A percentile compares a stretch with the other conserved stretches of the same genome.
Conservation (phyloP, 2,797 vertebrate species). For the Remorina albescens region DNA sequence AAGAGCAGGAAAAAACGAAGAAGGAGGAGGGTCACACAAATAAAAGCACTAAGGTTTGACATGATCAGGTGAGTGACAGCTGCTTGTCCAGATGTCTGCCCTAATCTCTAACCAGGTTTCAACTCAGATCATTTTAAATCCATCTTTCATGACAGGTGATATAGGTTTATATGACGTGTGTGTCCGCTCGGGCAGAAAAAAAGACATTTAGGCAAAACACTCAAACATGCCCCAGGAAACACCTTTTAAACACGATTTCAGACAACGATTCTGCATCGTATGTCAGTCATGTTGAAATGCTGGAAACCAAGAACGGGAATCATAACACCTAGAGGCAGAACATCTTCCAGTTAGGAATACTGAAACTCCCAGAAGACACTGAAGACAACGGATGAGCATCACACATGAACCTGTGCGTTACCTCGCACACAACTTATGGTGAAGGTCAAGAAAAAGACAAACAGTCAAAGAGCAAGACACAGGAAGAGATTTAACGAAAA, state of each 20-base stretch:
- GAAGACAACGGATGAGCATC: not conserved
- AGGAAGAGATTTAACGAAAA: not conserved
- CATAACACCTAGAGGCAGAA: conserved; percentile 1
- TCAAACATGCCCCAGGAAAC: too few species aligned
- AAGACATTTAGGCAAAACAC: not conserved
- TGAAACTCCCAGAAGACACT: not conserved
- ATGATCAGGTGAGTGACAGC: conserved; percentile 14
- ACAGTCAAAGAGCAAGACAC: not conserved
- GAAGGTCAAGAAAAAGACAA: not conserved
- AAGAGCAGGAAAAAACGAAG: too few species aligned
- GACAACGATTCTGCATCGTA: not conserved
- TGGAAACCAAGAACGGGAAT: not conserved
- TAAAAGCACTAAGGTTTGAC: not conserved
- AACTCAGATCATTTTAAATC: not conserved
- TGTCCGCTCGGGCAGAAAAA: not conserved
- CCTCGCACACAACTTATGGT: too few species aligned
- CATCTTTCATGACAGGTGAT: conserved; percentile 1
- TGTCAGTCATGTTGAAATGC: not conserved
- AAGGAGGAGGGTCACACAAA: not conserved
- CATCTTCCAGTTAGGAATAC: not conserved
- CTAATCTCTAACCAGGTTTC: conserved; percentile 1
- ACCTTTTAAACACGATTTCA: not conserved
- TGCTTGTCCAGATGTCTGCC: conserved; percentile 24
- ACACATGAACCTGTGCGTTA: too few species aligned
- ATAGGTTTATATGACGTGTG: not conserved